phyloP scores from a whole-genome alignment of 2,797 vertebrate species.

The Eremophila alpestris region DNA sequence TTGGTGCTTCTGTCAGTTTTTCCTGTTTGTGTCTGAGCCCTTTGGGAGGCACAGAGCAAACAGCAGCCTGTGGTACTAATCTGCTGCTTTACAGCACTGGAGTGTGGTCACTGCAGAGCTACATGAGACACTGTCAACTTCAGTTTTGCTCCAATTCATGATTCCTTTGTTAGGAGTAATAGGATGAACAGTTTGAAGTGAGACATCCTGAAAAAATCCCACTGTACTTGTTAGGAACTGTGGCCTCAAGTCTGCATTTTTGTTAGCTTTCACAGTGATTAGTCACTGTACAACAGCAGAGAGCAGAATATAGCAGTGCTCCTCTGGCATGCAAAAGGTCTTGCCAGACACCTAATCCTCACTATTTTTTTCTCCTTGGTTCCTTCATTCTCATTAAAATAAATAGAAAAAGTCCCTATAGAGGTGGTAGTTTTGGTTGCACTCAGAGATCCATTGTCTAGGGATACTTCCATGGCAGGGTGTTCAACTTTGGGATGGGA shows the following conservation, averaged over 20 bases:
- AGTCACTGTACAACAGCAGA: constrained; percentile 20
- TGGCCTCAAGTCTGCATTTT: constrained; percentile 31
- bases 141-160: constrained; percentile 46
- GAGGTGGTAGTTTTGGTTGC: neutral
- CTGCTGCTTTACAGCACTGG: constrained; percentile 40
- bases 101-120: constrained; percentile 28
- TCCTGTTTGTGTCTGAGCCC: neutral
- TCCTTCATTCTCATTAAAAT: constrained; percentile 10
- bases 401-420: neutral
- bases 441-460: neutral
- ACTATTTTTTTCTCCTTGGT: neutral
- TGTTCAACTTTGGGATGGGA: neutral
- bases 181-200: constrained; percentile 52
- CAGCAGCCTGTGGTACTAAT: constrained; percentile 35
- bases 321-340: constrained; percentile 30
- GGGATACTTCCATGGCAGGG: neutral
- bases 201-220: constrained; percentile 59
- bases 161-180: constrained; percentile 46
- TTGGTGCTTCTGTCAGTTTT: neutral
- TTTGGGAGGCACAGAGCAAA: constrained; percentile 26
- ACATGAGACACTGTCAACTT: constrained; percentile 47
- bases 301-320: neutral
- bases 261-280: constrained; percentile 48
- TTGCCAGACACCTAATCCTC: constrained; percentile 38
- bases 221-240: constrained; percentile 30